These are phyloP conservation scores for Rhogogaster chlorosoma DNA, from an alignment of 2,888 invertebrate genomes.

Conservation along the genomic window DNA sequence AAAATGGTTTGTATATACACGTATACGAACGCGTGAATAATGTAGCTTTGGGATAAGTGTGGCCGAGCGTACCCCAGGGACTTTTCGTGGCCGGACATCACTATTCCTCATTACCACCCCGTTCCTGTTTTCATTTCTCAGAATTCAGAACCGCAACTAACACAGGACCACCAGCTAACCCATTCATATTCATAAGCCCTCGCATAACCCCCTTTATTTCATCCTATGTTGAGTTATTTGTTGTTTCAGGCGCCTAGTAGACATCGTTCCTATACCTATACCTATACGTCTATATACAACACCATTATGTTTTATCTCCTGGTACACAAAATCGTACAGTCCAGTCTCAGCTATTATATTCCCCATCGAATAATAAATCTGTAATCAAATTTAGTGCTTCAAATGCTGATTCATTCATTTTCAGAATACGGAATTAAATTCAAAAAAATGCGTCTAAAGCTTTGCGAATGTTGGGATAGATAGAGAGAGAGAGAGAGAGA, in stretches of 20 bases:
- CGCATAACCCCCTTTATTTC: slow-evolving; percentile 5
- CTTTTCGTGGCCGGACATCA: slow-evolving; percentile 30
- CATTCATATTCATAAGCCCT: slow-evolving; percentile 34
- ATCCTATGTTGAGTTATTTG: background rate
- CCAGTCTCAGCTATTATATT: background rate
- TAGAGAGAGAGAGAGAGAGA: background rate
- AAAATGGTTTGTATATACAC: background rate
- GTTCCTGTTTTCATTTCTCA: slow-evolving; percentile 27
- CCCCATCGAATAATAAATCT: background rate
- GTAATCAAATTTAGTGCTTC: background rate
- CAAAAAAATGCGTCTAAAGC: background rate
- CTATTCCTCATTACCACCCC: slow-evolving; percentile 35
- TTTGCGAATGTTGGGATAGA: background rate
- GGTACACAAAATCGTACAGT: background rate
- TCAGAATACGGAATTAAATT: background rate
- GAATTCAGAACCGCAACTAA: background rate
- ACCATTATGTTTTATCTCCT: background rate
- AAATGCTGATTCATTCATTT: too few species aligned
- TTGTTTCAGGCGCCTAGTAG: background rate
- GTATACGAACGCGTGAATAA: slow-evolving; percentile 25
- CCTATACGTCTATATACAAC: too few species aligned
- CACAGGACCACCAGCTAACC: background rate
- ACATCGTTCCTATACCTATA: background rate
- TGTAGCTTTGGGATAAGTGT: slow-evolving; percentile 41
- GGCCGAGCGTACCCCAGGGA: slow-evolving; percentile 10